Evolutionary conservation across 2,888 invertebrate species (phyloP).

Genomic region (Caenorhabditis auriculariae): DNA sequence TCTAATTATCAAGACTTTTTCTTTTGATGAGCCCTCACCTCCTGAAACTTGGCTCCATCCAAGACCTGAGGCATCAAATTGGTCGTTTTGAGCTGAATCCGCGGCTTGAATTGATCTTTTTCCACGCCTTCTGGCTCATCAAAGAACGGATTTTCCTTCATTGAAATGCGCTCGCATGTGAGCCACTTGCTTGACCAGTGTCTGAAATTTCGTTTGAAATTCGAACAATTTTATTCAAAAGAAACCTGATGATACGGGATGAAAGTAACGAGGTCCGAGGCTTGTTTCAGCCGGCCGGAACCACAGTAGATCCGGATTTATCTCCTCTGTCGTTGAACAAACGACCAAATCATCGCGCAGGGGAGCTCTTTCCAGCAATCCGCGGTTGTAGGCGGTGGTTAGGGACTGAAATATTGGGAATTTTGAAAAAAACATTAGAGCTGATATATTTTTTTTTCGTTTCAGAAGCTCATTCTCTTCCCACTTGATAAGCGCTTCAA

Average conservation of each 20-base stretch:
- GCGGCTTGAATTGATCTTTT: no score
- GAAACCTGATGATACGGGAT: constrained; percentile 91
- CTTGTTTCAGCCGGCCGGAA: constrained; percentile 17
- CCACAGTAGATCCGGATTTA: constrained; percentile 47
- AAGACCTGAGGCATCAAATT: no score
- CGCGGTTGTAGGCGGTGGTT: constrained; percentile 28
- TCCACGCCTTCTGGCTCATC: no score
- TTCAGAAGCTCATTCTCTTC: constrained; percentile 81
- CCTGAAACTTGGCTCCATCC: no score
- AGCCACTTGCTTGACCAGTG: no score
- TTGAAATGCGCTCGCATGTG: no score
- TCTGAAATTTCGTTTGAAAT: no score
- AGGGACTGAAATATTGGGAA: constrained; percentile 14
- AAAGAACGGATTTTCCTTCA: no score
- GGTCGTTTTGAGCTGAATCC: no score
- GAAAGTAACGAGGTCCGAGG: constrained; percentile 80
- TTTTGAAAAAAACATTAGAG: not conserved
- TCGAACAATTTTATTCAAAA: no score
- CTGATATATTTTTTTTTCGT: constrained; percentile 63
- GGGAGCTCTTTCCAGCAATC: constrained; percentile 30
- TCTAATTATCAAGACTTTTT: no score
- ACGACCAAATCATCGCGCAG: constrained; percentile 24
- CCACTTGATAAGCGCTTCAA: constrained; percentile 84
- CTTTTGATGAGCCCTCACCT: no score
- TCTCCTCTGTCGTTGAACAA: constrained; percentile 23